These are phyloP conservation scores for Heteromormyrus szaboi DNA, from an alignment of 2,797 vertebrate genomes.

Conservation along the genomic window DNA sequence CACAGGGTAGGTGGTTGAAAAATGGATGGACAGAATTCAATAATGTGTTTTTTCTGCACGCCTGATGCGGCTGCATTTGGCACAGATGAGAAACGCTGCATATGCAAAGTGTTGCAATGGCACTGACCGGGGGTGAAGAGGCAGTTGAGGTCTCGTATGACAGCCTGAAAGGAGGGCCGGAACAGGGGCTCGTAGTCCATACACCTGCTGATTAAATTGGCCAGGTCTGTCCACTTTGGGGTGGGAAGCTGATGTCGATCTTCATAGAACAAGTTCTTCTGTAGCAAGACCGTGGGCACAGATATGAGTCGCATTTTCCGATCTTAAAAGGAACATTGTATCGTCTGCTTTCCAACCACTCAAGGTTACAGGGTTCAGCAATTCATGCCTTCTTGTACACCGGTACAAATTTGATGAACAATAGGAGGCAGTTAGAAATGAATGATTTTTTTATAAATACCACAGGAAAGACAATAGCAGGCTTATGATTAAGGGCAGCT, in stretches of 20 bases:
- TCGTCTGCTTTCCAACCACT: not conserved
- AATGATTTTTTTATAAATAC: not conserved
- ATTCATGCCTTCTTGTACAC: not conserved
- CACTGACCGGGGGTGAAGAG: slow-evolving; percentile 88
- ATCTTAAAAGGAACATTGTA: not conserved
- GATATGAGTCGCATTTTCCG: not conserved
- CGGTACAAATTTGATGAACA: not conserved
- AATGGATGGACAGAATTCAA: not conserved
- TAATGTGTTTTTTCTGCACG: not conserved
- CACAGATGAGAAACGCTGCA: not conserved
- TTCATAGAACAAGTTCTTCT: slow-evolving; percentile 94
- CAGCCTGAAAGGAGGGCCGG: slow-evolving; percentile 84
- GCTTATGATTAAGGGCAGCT: not conserved
- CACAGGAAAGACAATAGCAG: not conserved
- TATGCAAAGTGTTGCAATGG: not conserved
- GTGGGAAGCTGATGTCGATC: slow-evolving; percentile 90
- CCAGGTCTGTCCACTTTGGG: slow-evolving; percentile 94
- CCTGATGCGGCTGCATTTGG: not conserved
- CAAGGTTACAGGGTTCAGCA: not conserved
- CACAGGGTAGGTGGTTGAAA: not conserved
- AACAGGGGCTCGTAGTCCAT: slow-evolving; percentile 93
- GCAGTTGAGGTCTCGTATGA: slow-evolving; percentile 94
- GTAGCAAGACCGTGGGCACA: slow-evolving; percentile 20
- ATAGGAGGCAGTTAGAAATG: not conserved
- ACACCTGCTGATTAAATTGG: slow-evolving; percentile 90